Evolutionary conservation across 2,888 invertebrate species (phyloP), one percentile per base, ranked within the genome.

Genomic region (Ophion slaviceki): DNA sequence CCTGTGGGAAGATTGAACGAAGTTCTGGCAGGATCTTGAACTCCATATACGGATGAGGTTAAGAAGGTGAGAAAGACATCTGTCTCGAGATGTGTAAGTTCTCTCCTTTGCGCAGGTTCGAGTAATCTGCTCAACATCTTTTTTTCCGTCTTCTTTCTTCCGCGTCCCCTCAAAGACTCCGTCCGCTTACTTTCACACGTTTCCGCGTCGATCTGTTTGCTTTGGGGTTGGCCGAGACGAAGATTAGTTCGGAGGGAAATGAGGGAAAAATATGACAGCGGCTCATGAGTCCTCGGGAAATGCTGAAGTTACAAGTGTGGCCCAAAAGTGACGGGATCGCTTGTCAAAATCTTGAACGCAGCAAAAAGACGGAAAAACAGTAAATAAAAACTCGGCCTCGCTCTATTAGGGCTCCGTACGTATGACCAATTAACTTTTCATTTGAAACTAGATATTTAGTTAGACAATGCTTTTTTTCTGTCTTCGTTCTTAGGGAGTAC

Each of bases 1-100:
- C 40, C 70, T 80, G 72, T 80, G 80, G 64, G 72, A 80, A 75
- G 45, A 14, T 64, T 64, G 45, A 64, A 72, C 20, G 53, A 53
- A 71, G 53, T 71, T 62, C 36, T 45, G 68, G 17, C 32, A 32
- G 40, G 24, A 76, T 66, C 53, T 76, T 66, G 11, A 32, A 64
- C 45, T n/a, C 24, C n/a, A 5, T 32, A 7, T 1, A 24, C 11
- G 40, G 40, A 40, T 40, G 62, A 62, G 47, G 2, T 5, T 70
- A 7, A 1, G n/a, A 76, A 66, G 66, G 66, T 76, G 76, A 66
- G 53, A 76, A 53, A n/a, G 28, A 76, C 76, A 76, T 64, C 76
- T 76, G 76, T 57, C 66, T 53, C 47, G 28, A 53, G 66, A 11
- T 20, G n/a, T 66, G 47, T 76, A 40, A 0, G 7, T 8, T 57